Base-by-base conservation (phyloP, 37 sponge, comb jelly and placozoan species). In the Beroe forskalii region DNA sequence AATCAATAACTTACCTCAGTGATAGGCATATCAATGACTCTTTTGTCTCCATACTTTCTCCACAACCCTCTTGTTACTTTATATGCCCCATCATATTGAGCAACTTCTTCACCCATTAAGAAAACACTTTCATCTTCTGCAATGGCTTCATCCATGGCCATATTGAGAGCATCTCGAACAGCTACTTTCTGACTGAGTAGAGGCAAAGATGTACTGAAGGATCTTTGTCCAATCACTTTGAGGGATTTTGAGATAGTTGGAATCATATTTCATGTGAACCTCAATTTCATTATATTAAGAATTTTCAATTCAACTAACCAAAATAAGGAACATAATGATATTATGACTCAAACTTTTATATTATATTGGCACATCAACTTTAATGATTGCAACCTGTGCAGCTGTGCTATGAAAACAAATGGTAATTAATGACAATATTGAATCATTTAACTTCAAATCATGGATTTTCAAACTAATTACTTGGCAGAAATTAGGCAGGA, bases 101-200 rank as follows among this genome's bases (percentile, higher is more conserved):
- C 99, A 35, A 98, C 99, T 90, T 98, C 99, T 90, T 98, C 99
- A 0, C 99, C 99, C 27, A 98, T 95, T 23, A 98, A 28, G 86
- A 98, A 98, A 23, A 96, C 96, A 12, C 67, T 92, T 0, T 92
- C 92, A 35, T 98, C 99, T 80, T 95, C 67, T 9, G 48, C 89
- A 30, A 98, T 41, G 62, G 96, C 99, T 41, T 98, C 99, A 40
- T 94, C 94, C 99, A 98, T 94, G 17, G 99, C 99, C 60, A 90
- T 72, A 60, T 98, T 98, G 27, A 98, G 91, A 12, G 99, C 99
- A 76, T 96, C 95, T 42, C 99, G 67, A 24, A 96, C 94, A 35
- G 95, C 86, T 43, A 80, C 24, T 42, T 80, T 80, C 27, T 80
- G 86, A 3, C 2, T 37, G 31, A 80, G 86, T 41, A 24, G 55